Conservation (phyloP, 2,888 invertebrate species). For the Leistus spinibarbis region DNA sequence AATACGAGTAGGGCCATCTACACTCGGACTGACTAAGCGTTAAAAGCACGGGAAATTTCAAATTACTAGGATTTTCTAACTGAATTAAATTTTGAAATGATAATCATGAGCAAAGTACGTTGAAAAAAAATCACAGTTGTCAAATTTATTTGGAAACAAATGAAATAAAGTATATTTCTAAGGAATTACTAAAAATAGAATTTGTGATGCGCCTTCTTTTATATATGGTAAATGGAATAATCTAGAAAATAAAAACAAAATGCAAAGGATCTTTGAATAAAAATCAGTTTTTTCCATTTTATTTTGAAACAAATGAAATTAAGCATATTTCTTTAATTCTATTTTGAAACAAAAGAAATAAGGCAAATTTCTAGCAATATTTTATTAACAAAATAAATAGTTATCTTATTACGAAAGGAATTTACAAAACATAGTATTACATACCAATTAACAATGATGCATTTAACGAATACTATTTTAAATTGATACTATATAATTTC, state of each 20-base stretch:
- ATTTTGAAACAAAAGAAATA: slow-evolving; percentile 17
- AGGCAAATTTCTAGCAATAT: slow-evolving; percentile 34
- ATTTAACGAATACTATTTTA: slow-evolving; percentile 21
- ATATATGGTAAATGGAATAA: background rate
- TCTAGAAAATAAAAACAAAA: background rate
- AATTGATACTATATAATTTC: slow-evolving; percentile 24
- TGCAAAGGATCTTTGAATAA: background rate
- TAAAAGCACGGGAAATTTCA: background rate
- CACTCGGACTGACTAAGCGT: background rate
- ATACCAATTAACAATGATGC: slow-evolving; percentile 38
- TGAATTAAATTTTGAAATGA: background rate
- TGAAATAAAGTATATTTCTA: background rate
- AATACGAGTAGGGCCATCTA: slow-evolving; percentile 29
- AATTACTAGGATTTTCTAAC: background rate
- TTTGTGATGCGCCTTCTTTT: background rate
- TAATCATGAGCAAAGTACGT: background rate
- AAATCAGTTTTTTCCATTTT: background rate
- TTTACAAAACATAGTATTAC: slow-evolving; percentile 39
- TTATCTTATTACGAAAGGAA: slow-evolving; percentile 38
- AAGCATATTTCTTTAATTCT: background rate
- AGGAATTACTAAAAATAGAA: background rate
- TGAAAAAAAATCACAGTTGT: background rate
- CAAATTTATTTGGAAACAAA: background rate
- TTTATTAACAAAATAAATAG: slow-evolving; percentile 39
- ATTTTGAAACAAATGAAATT: background rate